phyloP scores from a whole-genome alignment of 2,113 vertebrate species.

The Willisornis vidua region DNA sequence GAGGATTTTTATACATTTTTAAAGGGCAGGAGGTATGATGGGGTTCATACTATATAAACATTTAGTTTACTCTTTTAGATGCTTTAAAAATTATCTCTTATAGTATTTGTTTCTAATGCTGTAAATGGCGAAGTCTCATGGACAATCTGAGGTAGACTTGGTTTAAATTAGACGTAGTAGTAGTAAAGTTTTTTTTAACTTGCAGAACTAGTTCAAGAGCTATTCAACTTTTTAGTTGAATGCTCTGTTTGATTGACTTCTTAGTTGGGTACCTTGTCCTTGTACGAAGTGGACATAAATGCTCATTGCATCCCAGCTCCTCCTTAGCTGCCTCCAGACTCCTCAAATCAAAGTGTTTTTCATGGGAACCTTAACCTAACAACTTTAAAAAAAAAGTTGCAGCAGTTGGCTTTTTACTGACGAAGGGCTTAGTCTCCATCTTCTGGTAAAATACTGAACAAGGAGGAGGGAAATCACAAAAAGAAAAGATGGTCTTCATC shows the following conservation, averaged over 20 bases:
- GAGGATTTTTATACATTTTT: neutral
- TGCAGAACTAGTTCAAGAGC: neutral
- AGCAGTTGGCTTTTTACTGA: neutral
- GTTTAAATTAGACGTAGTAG: neutral
- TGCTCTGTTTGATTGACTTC: neutral
- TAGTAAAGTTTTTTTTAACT: neutral
- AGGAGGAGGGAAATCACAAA: neutral
- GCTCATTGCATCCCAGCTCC: neutral
- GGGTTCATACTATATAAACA: neutral
- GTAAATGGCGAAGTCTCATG: neutral
- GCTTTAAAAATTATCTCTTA: neutral
- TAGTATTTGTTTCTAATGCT: neutral
- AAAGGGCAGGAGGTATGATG: neutral
- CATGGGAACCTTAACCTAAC: neutral
- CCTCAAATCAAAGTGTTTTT: neutral
- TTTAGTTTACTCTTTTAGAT: neutral
- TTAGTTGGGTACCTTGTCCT: neutral
- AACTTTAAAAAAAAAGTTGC: neutral
- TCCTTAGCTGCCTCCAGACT: neutral
- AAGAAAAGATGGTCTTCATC: neutral
- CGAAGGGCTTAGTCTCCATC: slow-evolving; percentile 27
- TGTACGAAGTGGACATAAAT: neutral
- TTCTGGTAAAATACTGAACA: slow-evolving; percentile 23
- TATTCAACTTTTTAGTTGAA: neutral
- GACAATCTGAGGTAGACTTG: neutral